Base-by-base conservation (phyloP, 2,113 vertebrate genomes). In the Sarotherodon lohbergeri region DNA sequence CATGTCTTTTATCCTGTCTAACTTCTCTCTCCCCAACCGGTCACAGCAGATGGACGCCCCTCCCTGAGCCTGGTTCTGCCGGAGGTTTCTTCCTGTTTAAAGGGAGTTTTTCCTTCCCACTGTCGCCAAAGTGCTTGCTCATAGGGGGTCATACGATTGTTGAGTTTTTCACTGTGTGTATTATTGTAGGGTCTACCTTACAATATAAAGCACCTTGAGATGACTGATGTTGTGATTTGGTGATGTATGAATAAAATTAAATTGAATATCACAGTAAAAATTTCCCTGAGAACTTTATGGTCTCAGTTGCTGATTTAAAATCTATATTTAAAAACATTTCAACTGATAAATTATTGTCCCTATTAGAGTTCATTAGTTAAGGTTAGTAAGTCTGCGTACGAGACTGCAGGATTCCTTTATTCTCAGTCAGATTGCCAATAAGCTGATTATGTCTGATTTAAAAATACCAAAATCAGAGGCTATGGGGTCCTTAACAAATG, bases 311-410 rank as follows among this genome's bases (percentile, higher is more conserved):
- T 71, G 11, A 4, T 68, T 68, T 41, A 22, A 68, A 68, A 3
- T 68, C 11, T 68, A 41, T 41, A 39, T 41, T 68, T 22, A 41
- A 41, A 13, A 68, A 14, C 19, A 0, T 2, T 41, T 68, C 34
- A 68, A 5, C n/a, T 5, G 4, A 22, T 68, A 0, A 68, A 68
- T 68, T 8, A 41, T 68, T 68, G 6, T 39, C 10, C 10, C 0
- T 36, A 0, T 41, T 41, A 0, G 63, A 61, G 57, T 61, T 61
- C 27, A 17, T 17, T 32, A 32, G 27, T 61, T 61, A 61, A 61
- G 0, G 8, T 61, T 32, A 61, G 27, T 61, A 32, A 61, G 27
- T 17, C 14, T 32, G 14, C 2, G 0, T 71, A 43, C 0, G n/a
- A 43, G 12, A 24, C 7, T 71, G 12, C 12, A 43, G 36, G 27